A percentile compares a stretch with the other conserved stretches of the same genome.
Conservation (phyloP, 2,888 invertebrate genomes). For the Mythimna vitellina region DNA sequence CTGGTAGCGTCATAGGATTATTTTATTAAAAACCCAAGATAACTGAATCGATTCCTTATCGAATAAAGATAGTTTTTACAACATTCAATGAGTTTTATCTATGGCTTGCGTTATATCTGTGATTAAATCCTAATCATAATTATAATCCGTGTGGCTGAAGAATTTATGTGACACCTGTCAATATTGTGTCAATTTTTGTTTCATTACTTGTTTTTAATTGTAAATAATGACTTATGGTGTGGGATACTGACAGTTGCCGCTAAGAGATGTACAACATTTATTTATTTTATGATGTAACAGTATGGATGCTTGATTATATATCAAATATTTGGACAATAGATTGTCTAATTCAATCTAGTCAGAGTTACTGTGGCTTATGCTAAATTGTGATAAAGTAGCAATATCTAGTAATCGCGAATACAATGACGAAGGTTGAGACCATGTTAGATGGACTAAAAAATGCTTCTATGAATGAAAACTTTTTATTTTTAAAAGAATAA, state of each 20-base stretch:
- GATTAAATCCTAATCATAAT: constrained; percentile 50
- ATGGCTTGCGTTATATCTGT: constrained; percentile 42
- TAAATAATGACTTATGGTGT: not conserved
- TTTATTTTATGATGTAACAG: no score
- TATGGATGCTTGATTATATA: no score
- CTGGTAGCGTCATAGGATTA: constrained; percentile 53
- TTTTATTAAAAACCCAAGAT: constrained; percentile 47
- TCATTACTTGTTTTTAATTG: constrained; percentile 15
- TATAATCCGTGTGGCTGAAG: constrained; percentile 43
- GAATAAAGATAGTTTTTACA: constrained; percentile 45
- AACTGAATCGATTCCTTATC: constrained; percentile 34
- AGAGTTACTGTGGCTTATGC: no score
- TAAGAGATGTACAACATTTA: not conserved
- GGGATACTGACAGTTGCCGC: not conserved
- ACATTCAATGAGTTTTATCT: constrained; percentile 52
- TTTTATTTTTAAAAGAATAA: no score
- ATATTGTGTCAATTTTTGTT: constrained; percentile 52
- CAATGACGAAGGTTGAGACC: no score
- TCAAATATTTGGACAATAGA: no score
- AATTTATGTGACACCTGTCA: constrained; percentile 63
- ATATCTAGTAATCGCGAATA: no score
- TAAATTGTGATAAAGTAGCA: no score
- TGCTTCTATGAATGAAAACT: not conserved
- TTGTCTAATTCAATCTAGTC: no score
- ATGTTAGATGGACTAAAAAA: not conserved